Evolutionary conservation across 2,797 vertebrate genomes (phyloP).

Genomic region (Prunella strophiata): DNA sequence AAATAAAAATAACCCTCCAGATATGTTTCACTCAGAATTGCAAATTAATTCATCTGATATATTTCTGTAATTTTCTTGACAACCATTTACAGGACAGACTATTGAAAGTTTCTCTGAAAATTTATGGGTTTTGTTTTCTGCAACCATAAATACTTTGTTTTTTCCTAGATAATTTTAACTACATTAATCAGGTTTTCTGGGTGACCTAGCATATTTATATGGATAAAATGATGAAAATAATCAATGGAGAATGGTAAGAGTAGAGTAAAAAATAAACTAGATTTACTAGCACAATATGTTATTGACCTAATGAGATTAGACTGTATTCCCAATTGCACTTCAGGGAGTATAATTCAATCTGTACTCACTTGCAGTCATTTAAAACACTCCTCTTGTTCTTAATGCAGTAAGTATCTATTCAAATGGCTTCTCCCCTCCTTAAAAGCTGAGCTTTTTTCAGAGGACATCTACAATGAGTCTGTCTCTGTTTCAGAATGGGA

Average conservation of each 20-base stretch:
- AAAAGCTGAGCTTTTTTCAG: background rate
- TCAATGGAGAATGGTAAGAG: conserved; percentile 52
- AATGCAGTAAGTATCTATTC: background rate
- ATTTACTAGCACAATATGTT: conserved; percentile 48
- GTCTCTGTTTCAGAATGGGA: background rate
- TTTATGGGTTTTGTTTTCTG: background rate
- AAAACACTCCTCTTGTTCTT: background rate
- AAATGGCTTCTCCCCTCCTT: background rate
- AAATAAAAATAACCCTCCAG: background rate
- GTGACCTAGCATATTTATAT: conserved; percentile 56
- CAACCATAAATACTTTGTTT: conserved; percentile 9
- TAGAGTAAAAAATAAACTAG: conserved; percentile 58
- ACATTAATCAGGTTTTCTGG: conserved; percentile 57
- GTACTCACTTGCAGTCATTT: conserved; percentile 15
- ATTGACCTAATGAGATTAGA: conserved; percentile 65
- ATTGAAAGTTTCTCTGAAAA: background rate
- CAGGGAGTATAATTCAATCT: conserved; percentile 65
- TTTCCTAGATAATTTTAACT: conserved; percentile 64
- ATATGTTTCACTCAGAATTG: background rate
- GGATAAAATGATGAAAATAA: conserved; percentile 65
- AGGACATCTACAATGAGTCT: background rate
- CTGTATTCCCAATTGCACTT: conserved; percentile 51
- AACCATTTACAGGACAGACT: background rate
- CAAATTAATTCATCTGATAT: background rate
- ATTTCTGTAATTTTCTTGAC: background rate